A percentile compares a stretch with the other conserved stretches of the same genome.
Evolutionary conservation across 1,140 invertebrate species (phyloP).

Genomic region (Drosophila parabipectinata): DNA sequence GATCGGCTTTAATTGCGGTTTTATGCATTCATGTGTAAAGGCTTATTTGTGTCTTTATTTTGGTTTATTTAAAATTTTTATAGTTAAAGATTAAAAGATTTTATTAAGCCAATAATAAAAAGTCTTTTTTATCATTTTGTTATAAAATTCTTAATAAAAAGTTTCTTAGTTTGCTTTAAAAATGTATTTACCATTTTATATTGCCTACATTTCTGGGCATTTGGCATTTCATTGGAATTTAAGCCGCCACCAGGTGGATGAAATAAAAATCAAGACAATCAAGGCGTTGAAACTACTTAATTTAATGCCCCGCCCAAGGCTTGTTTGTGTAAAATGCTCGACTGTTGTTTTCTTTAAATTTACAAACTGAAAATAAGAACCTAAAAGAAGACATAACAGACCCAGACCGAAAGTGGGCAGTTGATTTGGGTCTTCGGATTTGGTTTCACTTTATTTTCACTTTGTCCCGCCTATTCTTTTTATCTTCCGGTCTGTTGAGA

Average conservation of each 20-base stretch:
- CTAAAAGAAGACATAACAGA: conserved; percentile 14
- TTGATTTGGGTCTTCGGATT: conserved; percentile 39
- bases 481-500: conserved; percentile 16
- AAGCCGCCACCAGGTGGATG: background rate
- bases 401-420: conserved; percentile 7
- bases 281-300: conserved; percentile 54
- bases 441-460: conserved; percentile 12
- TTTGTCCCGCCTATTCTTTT: conserved; percentile 17
- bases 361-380: conserved; percentile 50
- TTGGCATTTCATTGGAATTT: background rate
- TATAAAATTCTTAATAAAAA: background rate
- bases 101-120: too few relatives aligned
- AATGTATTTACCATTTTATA: conserved; percentile 14
- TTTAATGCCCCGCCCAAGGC: conserved; percentile 33
- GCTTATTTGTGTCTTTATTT: background rate
- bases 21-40: background rate
- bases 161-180: background rate
- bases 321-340: conserved; percentile 46
- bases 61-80: background rate
- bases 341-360: conserved; percentile 75
- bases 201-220: conserved; percentile 39
- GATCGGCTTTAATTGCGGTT: background rate
- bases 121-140: too few relatives aligned
- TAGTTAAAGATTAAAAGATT: too few relatives aligned
- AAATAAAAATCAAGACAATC: background rate